A percentile compares a stretch with the other conserved stretches of the same genome.
phyloP scores from a whole-genome alignment of 2,113 vertebrate species.

The Zosterops lateralis region DNA sequence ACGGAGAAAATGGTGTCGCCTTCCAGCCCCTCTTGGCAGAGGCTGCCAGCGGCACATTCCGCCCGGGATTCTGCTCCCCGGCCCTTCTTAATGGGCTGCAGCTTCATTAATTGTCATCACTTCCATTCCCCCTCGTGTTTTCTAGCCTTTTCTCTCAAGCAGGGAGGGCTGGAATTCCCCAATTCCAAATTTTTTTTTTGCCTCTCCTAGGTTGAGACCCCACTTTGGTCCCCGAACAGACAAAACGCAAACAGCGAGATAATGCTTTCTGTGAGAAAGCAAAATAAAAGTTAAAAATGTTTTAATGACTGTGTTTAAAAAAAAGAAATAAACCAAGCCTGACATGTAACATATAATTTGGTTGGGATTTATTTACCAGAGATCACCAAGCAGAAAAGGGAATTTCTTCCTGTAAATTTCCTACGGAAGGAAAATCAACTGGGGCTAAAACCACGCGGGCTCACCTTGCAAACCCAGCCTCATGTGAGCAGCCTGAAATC shows the following conservation, averaged over 20 bases:
- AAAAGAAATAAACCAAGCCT: background rate
- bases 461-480: background rate
- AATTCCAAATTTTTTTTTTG: background rate
- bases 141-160: background rate
- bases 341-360: background rate
- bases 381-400: background rate
- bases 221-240: accelerated
- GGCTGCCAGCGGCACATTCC: background rate
- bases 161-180: background rate
- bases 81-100: background rate
- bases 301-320: background rate
- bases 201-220: too few species aligned
- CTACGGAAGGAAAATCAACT: background rate
- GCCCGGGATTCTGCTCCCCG: background rate
- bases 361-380: slow-evolving; percentile 9
- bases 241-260: accelerated
- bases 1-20: slow-evolving; percentile 35
- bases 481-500: slow-evolving; percentile 17
- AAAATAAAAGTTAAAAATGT: background rate
- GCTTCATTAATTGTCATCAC: slow-evolving; percentile 42
- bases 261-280: accelerated
- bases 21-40: slow-evolving; percentile 44
- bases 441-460: background rate
- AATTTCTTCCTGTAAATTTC: background rate
- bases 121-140: background rate